Evolutionary conservation across 1,140 invertebrate genomes (phyloP).

Genomic region (Leptinotarsa texana): DNA sequence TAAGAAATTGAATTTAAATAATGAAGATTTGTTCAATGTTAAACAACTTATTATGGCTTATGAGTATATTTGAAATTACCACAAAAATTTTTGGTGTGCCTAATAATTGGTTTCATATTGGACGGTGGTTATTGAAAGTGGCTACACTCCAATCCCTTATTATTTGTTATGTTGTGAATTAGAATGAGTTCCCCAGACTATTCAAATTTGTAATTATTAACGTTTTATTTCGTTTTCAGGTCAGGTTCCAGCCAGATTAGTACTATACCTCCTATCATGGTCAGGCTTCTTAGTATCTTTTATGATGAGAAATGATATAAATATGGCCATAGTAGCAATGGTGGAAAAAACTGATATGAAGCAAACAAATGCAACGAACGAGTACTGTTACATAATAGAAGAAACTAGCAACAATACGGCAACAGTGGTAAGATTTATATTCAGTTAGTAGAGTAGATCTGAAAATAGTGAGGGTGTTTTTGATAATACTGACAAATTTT

Average conservation of each 20-base stretch:
- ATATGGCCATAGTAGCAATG: slow-evolving; percentile 73
- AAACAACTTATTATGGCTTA: too few species aligned
- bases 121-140: too few species aligned
- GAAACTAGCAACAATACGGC: slow-evolving; percentile 39
- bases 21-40: too few species aligned
- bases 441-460: not conserved
- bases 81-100: too few species aligned
- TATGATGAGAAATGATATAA: slow-evolving; percentile 78
- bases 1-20: too few species aligned
- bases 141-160: too few species aligned
- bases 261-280: slow-evolving; percentile 73
- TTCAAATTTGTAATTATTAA: not conserved
- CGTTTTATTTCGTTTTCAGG: slow-evolving; percentile 41
- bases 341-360: slow-evolving; percentile 51
- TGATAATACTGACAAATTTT: not conserved
- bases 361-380: slow-evolving; percentile 39
- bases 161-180: too few species aligned
- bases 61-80: too few species aligned
- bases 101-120: too few species aligned
- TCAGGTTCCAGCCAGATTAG: slow-evolving; percentile 65
- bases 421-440: slow-evolving; percentile 34
- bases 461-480: not conserved
- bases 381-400: slow-evolving; percentile 46
- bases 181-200: too few species aligned
- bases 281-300: slow-evolving; percentile 74